Conservation (phyloP, 1,140 invertebrate species). For the Caenorhabditis inopinata region DNA sequence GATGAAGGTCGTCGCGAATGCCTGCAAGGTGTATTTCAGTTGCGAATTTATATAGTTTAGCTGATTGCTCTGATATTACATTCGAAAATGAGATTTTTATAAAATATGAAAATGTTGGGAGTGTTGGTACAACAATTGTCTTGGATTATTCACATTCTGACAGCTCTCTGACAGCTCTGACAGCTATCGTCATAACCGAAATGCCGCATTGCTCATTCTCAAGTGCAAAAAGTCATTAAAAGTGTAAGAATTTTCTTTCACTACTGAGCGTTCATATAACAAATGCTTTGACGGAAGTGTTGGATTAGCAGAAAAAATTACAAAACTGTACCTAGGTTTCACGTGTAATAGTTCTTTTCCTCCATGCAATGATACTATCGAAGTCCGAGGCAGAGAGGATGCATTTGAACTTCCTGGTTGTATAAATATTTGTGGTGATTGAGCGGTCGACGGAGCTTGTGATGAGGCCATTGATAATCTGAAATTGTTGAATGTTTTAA, state of each 20-base stretch:
- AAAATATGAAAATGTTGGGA: no score
- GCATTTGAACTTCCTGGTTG: background rate
- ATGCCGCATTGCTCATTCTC: background rate
- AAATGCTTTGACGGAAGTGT: constrained; percentile 16
- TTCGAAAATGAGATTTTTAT: no score
- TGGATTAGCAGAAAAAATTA: background rate
- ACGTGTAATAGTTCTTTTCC: constrained; percentile 7
- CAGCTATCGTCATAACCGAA: background rate
- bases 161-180: background rate
- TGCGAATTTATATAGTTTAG: no score
- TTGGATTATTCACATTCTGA: background rate
- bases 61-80: no score
- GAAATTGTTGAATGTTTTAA: background rate
- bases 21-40: no score
- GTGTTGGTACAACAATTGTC: background rate
- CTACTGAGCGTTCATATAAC: constrained; percentile 23
- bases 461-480: constrained; percentile 32
- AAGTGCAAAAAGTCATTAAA: constrained; percentile 8
- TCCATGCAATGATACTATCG: constrained; percentile 12
- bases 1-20: constrained; percentile 27
- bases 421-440: constrained; percentile 23
- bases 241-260: background rate
- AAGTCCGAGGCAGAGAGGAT: background rate
- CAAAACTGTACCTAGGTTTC: background rate
- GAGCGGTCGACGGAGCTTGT: background rate